Percentiles rank a stretch among this genome's conserved stretches.
phyloP scores from a whole-genome alignment of 2,888 invertebrate species.

The Biston betularia region DNA sequence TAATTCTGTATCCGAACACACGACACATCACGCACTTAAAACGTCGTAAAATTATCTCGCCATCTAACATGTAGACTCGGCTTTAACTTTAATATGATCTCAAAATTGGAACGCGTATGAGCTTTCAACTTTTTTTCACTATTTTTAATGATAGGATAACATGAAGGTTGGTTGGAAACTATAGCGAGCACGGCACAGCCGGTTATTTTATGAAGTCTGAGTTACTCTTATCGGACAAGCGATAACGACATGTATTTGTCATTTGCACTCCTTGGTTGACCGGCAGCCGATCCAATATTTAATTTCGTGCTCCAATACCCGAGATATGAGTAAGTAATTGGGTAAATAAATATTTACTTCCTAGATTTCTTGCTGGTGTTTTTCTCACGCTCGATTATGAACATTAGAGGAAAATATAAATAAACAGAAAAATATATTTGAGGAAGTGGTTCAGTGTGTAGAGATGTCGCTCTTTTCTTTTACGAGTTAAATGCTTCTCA shows the following conservation, averaged over 20 bases:
- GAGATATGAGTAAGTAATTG: conserved; percentile 28
- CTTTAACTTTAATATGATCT: not conserved
- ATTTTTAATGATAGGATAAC: conserved; percentile 14
- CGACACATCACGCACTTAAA: conserved; percentile 63
- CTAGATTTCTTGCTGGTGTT: conserved; percentile 32
- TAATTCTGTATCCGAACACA: conserved; percentile 62
- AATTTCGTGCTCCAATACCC: conserved; percentile 46
- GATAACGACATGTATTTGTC: conserved; percentile 72
- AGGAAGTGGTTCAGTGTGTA: not conserved
- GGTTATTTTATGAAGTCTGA: conserved; percentile 69
- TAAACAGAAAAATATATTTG: too few species aligned
- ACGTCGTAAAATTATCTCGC: conserved; percentile 14
- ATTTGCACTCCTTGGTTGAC: conserved; percentile 64
- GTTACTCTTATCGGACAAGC: conserved; percentile 73
- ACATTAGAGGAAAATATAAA: not conserved
- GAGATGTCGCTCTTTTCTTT: too few species aligned
- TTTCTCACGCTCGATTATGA: conserved; percentile 43
- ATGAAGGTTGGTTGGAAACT: conserved; percentile 48
- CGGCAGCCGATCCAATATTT: conserved; percentile 53
- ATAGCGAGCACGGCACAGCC: conserved; percentile 57
- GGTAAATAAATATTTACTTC: conserved; percentile 26
- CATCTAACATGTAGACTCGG: conserved; percentile 6
- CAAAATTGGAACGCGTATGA: conserved; percentile 14
- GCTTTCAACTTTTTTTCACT: conserved; percentile 17
- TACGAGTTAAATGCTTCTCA: too few species aligned